A percentile compares a stretch with the other conserved stretches of the same genome.
phyloP scores from a whole-genome alignment of 2,113 vertebrate species.

The Pseudorhombus dupliciocellatus region DNA sequence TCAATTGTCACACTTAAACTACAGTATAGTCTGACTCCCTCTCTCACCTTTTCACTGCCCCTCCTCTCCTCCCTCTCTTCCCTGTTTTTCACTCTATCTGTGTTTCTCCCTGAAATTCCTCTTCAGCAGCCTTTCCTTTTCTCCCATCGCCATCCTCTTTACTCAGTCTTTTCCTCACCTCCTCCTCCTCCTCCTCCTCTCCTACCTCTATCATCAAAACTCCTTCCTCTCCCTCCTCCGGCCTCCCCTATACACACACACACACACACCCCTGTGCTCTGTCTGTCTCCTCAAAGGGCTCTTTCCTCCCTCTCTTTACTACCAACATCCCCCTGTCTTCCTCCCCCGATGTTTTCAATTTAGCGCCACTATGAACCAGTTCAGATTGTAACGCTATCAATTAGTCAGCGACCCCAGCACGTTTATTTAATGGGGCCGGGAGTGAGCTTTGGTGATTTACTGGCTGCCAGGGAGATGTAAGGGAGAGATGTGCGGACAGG shows the following conservation, averaged over 20 bases:
- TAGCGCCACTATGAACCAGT: slow-evolving; percentile 66
- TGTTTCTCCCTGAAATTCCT: slow-evolving; percentile 30
- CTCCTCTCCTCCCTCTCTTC: slow-evolving; percentile 14
- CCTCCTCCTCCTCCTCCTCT: slow-evolving; percentile 3
- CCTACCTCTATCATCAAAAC: slow-evolving; percentile 36
- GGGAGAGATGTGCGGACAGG: slow-evolving; percentile 66
- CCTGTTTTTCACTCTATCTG: slow-evolving; percentile 28
- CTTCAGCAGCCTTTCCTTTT: slow-evolving; percentile 15
- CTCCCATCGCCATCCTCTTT: slow-evolving; percentile 37
- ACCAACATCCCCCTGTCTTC: slow-evolving; percentile 58
- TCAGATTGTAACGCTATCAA: slow-evolving; percentile 77
- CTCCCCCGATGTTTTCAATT: slow-evolving; percentile 77
- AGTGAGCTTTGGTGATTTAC: slow-evolving; percentile 74
- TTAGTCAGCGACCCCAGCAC: slow-evolving; percentile 76
- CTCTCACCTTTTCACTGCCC: neutral
- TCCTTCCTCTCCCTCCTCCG: slow-evolving; percentile 28
- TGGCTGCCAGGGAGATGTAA: slow-evolving; percentile 73
- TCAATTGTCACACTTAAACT: neutral
- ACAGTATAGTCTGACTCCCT: neutral
- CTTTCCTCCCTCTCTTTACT: slow-evolving; percentile 48
- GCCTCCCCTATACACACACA: slow-evolving; percentile 13
- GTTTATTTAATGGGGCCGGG: slow-evolving; percentile 68
- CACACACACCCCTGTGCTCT: slow-evolving; percentile 19
- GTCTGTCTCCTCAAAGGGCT: slow-evolving; percentile 30
- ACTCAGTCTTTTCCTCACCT: neutral